phyloP scores from a whole-genome alignment of 1,140 invertebrate genomes.

The Brachystomella parvula region DNA sequence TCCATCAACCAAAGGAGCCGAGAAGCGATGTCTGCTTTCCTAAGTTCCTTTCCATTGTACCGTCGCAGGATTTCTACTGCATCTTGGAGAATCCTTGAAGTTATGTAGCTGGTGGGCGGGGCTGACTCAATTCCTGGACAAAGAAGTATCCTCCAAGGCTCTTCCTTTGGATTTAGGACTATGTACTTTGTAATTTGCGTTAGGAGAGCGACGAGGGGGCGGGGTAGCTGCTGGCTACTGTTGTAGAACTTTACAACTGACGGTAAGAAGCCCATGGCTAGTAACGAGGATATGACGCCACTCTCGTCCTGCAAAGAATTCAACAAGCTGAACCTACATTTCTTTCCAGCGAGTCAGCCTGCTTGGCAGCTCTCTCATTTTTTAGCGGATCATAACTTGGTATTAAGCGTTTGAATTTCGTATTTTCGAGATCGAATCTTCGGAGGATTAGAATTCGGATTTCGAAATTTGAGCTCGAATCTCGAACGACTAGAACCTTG shows the following conservation, averaged over 20 bases:
- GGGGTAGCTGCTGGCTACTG: not conserved
- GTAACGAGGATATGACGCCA: conserved; percentile 20
- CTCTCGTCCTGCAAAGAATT: conserved; percentile 18
- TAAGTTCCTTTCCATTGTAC: conserved; percentile 20
- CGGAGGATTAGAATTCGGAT: too few species aligned
- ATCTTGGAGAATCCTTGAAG: conserved; percentile 25
- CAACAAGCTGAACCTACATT: too few species aligned
- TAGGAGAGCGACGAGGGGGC: conserved; percentile 16
- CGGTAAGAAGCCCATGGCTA: conserved; percentile 31
- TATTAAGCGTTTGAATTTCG: too few species aligned
- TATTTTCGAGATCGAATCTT: too few species aligned
- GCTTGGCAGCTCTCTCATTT: too few species aligned
- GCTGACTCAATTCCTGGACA: conserved; percentile 31
- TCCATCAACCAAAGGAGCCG: conserved; percentile 33
- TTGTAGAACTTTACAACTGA: conserved; percentile 24
- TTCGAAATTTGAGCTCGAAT: too few species aligned
- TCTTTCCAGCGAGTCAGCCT: too few species aligned
- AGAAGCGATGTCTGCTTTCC: conserved; percentile 18
- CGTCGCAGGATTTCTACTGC: conserved; percentile 19
- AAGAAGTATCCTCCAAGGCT: conserved; percentile 30
- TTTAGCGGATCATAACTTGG: too few species aligned
- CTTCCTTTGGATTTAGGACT: conserved; percentile 27
- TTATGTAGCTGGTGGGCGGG: conserved; percentile 16
- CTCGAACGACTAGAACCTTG: too few species aligned
- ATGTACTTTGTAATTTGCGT: conserved; percentile 19